Conservation (phyloP, 2,888 invertebrate species). For the Acanthococcus lagerstroemiae region DNA sequence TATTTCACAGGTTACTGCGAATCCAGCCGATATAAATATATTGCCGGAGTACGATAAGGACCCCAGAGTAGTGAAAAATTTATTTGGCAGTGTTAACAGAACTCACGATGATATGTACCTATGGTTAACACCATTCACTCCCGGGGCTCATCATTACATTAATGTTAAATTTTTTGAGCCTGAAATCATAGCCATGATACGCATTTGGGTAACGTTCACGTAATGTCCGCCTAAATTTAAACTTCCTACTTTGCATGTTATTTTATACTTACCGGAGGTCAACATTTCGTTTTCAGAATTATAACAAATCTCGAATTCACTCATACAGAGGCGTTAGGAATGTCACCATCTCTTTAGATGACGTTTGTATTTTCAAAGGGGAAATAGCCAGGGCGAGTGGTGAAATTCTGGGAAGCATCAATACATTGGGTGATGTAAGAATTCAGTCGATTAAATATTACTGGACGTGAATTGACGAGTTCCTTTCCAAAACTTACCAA, state of each 20-base stretch:
- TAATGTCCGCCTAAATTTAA: too few species aligned
- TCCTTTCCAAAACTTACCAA: too few species aligned
- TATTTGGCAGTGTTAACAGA: conserved; percentile 60
- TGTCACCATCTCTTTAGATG: conserved; percentile 59
- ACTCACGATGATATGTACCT: conserved; percentile 68
- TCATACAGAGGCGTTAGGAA: conserved; percentile 66
- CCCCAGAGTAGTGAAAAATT: conserved; percentile 52
- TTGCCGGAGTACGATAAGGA: conserved; percentile 57
- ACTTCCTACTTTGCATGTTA: background rate
- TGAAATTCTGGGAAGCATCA: conserved; percentile 56
- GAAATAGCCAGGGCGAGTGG: conserved; percentile 73
- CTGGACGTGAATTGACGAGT: too few species aligned
- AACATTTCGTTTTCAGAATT: conserved; percentile 56
- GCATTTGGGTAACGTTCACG: conserved; percentile 56
- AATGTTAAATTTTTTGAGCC: conserved; percentile 48
- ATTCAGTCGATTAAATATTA: background rate
- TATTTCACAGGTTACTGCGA: conserved; percentile 45
- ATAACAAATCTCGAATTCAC: conserved; percentile 78
- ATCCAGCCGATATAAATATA: conserved; percentile 52
- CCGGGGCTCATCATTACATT: conserved; percentile 51
- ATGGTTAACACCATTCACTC: conserved; percentile 60
- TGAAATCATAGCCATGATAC: conserved; percentile 52
- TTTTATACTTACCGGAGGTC: too few species aligned
- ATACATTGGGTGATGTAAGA: conserved; percentile 61
- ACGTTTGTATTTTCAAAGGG: conserved; percentile 60